Base-by-base conservation (phyloP, 2,797 vertebrate genomes). In the Parambassis ranga region DNA sequence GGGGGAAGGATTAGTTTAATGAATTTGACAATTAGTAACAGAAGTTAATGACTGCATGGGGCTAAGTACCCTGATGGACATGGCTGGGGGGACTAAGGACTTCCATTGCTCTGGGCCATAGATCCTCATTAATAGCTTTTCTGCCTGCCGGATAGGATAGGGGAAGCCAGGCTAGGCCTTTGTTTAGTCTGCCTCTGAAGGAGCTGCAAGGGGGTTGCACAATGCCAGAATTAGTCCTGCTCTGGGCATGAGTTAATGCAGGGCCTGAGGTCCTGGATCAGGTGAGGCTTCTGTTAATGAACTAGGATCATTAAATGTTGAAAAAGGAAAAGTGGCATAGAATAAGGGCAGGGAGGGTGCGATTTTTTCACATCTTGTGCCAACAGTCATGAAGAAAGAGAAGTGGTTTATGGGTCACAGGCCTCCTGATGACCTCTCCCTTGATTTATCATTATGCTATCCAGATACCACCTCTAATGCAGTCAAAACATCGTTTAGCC, bases 21-120 rank as follows among this genome's bases (percentile, higher is more conserved):
- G 91, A 92, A 93, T 92, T 92, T 91, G 90, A 93, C 92, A 93
- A 93, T 93, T 93, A 93, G 92, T 87, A 91, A 90, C 85, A 91
- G 90, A 90, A 89, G 90, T 92, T 92, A 92, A 93, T 91, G 92
- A 92, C 91, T 91, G 87, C 89, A 89, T 87, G 89, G 89, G 91
- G 90, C 89, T 91, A 91, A 92, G 89, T 91, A 91, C 87, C 87
- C 87, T 89, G 89, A 90, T 89, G 91, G 90, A 91, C 89, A 90
- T 88, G 87, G 85, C 90, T 86, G 85, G 75, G 66, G 85, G 90
- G 90, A 90, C 84, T 64, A 75, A 85, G 87, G 80, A 86, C 79
- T 81, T 88, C 83, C 82, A 83, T 88, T 89, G 91, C 92, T 94
- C 85, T 88, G 87, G 93, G 89, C 84, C 87, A 92, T 91, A 89